Evolutionary conservation across 2,888 invertebrate species (phyloP).

Genomic region (Chloromyia formosa): DNA sequence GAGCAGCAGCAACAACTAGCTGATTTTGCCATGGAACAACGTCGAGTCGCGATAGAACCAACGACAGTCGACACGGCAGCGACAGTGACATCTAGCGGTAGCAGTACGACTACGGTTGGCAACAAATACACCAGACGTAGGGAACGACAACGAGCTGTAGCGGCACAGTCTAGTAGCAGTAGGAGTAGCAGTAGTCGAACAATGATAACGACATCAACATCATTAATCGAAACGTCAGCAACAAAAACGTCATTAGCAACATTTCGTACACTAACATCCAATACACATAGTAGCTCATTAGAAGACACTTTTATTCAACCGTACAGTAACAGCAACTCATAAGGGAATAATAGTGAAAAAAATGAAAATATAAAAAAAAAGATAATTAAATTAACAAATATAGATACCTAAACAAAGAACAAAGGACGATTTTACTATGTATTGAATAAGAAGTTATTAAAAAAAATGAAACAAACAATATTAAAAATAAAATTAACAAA

Average conservation of each 20-base stretch:
- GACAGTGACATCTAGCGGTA: too few species aligned
- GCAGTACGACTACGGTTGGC: conserved; percentile 13
- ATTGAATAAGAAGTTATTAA: conserved; percentile 21
- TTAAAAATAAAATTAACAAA: conserved; percentile 38
- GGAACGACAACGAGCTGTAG: conserved; percentile 51
- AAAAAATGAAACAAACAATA: not conserved
- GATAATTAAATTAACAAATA: too few species aligned
- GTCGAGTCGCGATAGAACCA: too few species aligned
- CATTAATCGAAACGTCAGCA: conserved; percentile 16
- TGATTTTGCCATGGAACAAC: too few species aligned
- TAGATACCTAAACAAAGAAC: not conserved
- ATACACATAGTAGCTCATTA: conserved; percentile 35
- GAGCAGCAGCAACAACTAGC: too few species aligned
- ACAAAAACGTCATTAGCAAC: conserved; percentile 19
- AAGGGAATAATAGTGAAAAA: conserved; percentile 27
- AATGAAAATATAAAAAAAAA: conserved; percentile 15
- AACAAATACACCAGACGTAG: conserved; percentile 63
- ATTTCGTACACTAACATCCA: conserved; percentile 7
- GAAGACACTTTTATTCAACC: conserved; percentile 39
- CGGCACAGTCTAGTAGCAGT: conserved; percentile 14
- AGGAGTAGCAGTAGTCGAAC: too few species aligned
- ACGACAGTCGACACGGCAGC: too few species aligned
- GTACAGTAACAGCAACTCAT: conserved; percentile 11
- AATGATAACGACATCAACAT: too few species aligned
- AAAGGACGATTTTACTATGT: conserved; percentile 50